Conservation (phyloP, 2,888 invertebrate species). For the Alentia gelatinosa region DNA sequence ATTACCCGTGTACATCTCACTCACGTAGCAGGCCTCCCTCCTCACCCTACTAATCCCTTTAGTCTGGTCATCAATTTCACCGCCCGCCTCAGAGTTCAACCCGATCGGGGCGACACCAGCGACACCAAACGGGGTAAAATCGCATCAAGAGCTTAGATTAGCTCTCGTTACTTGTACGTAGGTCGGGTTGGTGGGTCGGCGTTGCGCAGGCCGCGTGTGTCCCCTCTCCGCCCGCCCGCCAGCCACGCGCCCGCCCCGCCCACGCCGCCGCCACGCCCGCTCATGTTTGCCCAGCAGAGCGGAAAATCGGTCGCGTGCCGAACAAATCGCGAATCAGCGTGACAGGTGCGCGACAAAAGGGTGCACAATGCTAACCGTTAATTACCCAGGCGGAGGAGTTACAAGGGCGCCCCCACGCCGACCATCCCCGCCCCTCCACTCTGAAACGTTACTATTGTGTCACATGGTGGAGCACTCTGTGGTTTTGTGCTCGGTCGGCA, state of each 20-base stretch:
- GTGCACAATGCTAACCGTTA: conserved; percentile 22
- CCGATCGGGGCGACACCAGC: not conserved
- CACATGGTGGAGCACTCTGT: conserved; percentile 35
- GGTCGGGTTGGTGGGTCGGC: no score
- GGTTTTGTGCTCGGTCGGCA: conserved; percentile 37
- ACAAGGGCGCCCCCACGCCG: conserved; percentile 7
- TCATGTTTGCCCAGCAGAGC: not conserved
- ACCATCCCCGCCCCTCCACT: not conserved
- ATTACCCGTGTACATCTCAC: not conserved
- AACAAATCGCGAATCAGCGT: conserved; percentile 40
- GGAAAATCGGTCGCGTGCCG: conserved; percentile 46
- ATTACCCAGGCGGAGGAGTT: conserved; percentile 13
- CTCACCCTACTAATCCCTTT: not conserved
- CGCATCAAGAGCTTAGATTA: not conserved
- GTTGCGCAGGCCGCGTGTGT: no score
- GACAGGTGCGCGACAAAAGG: conserved; percentile 52
- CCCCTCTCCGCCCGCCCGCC: not conserved
- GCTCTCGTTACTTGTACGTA: not conserved
- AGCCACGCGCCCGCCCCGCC: not conserved
- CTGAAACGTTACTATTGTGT: conserved; percentile 41
- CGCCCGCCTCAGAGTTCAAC: not conserved
- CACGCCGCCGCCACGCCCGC: not conserved
- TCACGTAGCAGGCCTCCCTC: not conserved
- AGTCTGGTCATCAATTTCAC: not conserved
- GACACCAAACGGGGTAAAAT: conserved; percentile 2